Base-by-base conservation (phyloP, 92 coral and sea anemone genomes). In the Galaxea fascicularis region DNA sequence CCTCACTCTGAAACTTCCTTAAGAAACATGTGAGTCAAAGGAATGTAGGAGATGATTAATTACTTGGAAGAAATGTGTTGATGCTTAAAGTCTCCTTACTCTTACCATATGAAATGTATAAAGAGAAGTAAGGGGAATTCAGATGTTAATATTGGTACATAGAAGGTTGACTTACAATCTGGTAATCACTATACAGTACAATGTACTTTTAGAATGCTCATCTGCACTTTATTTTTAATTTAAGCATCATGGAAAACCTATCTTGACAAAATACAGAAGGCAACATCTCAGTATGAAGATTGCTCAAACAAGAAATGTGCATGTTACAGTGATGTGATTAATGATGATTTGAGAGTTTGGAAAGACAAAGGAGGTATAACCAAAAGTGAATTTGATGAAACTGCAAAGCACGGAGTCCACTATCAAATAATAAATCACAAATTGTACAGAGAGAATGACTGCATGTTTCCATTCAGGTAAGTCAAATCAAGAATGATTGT, bases 381-480 rank as follows among this genome's bases (percentile, higher is more conserved):
- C 0, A 87, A 91, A 71, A 31, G 82, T 1, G 97, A 95, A 21
- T 97, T 97, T 91, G 94, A 93, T 54, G 89, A 60, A 54, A 83
- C 97, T 14, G 78, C 73, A 35, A 86, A 86, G 13, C 88, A 78
- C 21, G 99, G 99, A 56, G 93, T 95, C 31, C 99, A 97, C 71
- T 97, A 97, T 65, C 99, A 97, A 83, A 94, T 97, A n/a, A 91
- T 97, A 53, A 77, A 91, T 44, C 98, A 95, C 71, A 97, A 66
- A 81, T 80, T 97, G 44, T 97, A 93, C 80, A 92, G 99, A 54
- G 90, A 97, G 25, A 82, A 94, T 3, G 93, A 94, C 27, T 97
- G 99, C 26, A 97, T 97, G 99, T 97, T 97, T 80, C 91, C 89
- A 69, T 93, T 93, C 85, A 93, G 99, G 99, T 97, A 67, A 25